Base-by-base conservation (phyloP, 2,113 vertebrate species). In the Psophia crepitans region DNA sequence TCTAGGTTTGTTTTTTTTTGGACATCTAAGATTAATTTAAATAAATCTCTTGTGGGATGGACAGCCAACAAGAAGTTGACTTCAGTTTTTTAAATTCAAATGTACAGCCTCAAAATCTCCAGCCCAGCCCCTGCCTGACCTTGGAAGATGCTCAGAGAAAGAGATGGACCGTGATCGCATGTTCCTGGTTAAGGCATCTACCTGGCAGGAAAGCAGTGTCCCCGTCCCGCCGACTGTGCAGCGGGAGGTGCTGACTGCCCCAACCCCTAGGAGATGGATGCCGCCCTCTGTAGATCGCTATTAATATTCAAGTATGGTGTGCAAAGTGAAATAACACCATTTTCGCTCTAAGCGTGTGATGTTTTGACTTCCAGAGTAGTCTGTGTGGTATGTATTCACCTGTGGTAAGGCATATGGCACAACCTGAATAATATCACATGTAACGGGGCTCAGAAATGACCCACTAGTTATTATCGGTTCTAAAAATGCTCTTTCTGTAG, bases 141-240 rank as follows among this genome's bases (percentile, higher is more conserved):
- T 37, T 63, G 84, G 30, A 70, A 83, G 44, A 33, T 33, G 44
- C 44, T 73, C 27, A 23, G 8, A 15, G 43, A 33, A 85, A 6
- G 21, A 22, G 51, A 30, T 13, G 68, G 54, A 69, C 41, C 5
- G 2, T 0, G 2, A 22, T 56, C 48, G 60, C 1, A 0, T 75
- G 30, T 33, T 68, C 35, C 61, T 63, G 30, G 19, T 64, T 60
- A 64, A 73, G 21, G 11, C 20, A 30, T 22, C 32, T 77, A 28
- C 37, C 64, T 49, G 44, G 27, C 46, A 39, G 68, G 39, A 58
- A 10, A 54, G 56, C 6, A 0, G 54, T 18, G 58, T 48, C 21
- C 33, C 37, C 1, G 0, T 32, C 37, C 49, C 73, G 17, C 57
- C 66, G 73, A 14, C 46, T 3, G 27, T 12, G 17, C 35, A 17